These are phyloP conservation scores for Pammene aurita DNA, from an alignment of 2,888 invertebrate species.

Conservation along the genomic window DNA sequence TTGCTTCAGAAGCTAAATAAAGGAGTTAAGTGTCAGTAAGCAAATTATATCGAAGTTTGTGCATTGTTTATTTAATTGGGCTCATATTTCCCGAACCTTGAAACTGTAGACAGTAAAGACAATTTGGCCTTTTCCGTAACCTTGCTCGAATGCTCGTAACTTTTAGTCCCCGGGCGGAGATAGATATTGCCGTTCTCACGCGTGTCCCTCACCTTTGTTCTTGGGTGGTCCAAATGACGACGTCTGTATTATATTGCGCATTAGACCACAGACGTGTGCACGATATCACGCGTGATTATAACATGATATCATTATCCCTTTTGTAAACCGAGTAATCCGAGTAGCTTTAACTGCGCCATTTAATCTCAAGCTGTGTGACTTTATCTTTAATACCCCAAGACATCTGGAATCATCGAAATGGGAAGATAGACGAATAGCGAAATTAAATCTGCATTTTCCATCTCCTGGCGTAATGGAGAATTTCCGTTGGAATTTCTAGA, in stretches of 20 bases:
- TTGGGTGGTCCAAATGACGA: constrained; percentile 29
- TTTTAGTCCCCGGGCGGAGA: constrained; percentile 16
- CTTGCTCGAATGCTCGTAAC: constrained; percentile 36
- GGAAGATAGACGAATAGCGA: constrained; percentile 1
- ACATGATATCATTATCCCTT: constrained; percentile 40
- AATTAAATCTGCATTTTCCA: constrained; percentile 50
- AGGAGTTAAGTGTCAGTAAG: not conserved
- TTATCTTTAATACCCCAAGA: constrained; percentile 11
- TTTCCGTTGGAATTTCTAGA: constrained; percentile 28
- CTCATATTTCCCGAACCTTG: constrained; percentile 24
- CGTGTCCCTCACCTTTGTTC: constrained; percentile 15
- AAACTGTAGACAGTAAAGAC: constrained; percentile 13
- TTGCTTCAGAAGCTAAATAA: constrained; percentile 4
- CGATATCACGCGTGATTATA: constrained; percentile 31
- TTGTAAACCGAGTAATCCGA: constrained; percentile 30
- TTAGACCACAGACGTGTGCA: constrained; percentile 13
- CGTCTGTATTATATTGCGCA: constrained; percentile 19
- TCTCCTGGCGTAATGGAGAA: constrained; percentile 12
- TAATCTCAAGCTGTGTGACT: constrained; percentile 7
- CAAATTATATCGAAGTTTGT: not conserved
- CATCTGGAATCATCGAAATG: not conserved
- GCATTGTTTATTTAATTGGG: constrained; percentile 18
- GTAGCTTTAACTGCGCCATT: constrained; percentile 18
- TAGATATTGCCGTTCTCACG: not conserved
- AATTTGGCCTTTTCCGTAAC: constrained; percentile 17